phyloP scores from a whole-genome alignment of 2,888 invertebrate genomes.

The Agrochola lychnidis region DNA sequence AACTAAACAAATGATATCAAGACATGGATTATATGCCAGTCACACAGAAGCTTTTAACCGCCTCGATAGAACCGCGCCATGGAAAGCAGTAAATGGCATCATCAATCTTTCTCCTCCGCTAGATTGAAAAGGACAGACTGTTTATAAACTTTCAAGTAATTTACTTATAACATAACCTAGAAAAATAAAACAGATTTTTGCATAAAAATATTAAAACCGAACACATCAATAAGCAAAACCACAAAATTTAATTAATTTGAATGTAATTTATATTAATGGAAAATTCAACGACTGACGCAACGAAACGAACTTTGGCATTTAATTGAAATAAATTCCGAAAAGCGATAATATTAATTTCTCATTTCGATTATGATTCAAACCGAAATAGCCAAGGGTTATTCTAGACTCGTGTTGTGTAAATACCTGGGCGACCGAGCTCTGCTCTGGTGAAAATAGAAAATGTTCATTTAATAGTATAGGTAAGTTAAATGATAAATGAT shows the following conservation, averaged over 20 bases:
- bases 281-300: not conserved
- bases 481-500: too few relatives aligned
- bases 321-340: not conserved
- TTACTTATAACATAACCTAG: not conserved
- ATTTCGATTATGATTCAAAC: not conserved
- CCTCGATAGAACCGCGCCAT: not conserved
- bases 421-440: too few relatives aligned
- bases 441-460: too few relatives aligned
- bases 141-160: not conserved
- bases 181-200: not conserved
- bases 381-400: not conserved
- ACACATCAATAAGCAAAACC: not conserved
- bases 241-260: not conserved
- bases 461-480: too few relatives aligned
- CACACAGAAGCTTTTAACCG: constrained; percentile 9
- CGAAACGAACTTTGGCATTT: not conserved
- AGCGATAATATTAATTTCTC: not conserved
- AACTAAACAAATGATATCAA: not conserved
- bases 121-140: not conserved
- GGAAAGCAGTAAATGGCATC: not conserved
- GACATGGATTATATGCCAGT: constrained; percentile 1
- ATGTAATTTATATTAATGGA: not conserved
- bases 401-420: too few relatives aligned
- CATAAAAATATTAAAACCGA: not conserved
- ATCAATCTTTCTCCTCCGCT: not conserved